These are phyloP conservation scores for Trinorchestia longiramus DNA, from an alignment of 1,140 invertebrate species.

Conservation along the genomic window DNA sequence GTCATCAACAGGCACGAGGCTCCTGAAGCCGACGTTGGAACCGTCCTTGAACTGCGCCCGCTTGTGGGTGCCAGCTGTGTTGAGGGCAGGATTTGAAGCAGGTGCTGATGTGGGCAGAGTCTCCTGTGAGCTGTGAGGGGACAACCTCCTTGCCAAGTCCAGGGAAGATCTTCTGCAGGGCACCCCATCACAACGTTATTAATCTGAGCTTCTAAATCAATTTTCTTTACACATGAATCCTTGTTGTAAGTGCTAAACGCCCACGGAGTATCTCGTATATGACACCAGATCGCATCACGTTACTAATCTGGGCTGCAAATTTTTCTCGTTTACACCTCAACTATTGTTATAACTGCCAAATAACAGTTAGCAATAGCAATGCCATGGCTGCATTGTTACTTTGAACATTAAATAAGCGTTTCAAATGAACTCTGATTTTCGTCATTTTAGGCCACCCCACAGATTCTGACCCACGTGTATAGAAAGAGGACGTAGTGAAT, in stretches of 20 bases:
- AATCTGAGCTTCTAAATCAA: neutral
- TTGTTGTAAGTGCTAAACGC: neutral
- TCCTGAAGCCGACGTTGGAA: slow-evolving; percentile 84
- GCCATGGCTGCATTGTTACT: neutral
- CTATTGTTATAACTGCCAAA: too few relatives aligned
- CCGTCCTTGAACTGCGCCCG: slow-evolving; percentile 62
- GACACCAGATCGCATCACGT: too few relatives aligned
- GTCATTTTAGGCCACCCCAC: too few relatives aligned
- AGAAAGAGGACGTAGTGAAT: too few relatives aligned
- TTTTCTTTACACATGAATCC: neutral
- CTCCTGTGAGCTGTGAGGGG: slow-evolving; percentile 60
- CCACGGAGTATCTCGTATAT: too few relatives aligned
- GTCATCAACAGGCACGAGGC: slow-evolving; percentile 93
- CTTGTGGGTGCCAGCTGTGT: slow-evolving; percentile 59
- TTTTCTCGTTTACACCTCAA: too few relatives aligned
- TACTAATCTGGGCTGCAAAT: too few relatives aligned
- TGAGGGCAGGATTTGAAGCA: neutral
- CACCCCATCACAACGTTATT: neutral
- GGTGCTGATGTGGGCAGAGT: slow-evolving; percentile 50
- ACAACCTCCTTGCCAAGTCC: slow-evolving; percentile 59
- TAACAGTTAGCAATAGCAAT: too few relatives aligned
- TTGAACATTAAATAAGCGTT: neutral
- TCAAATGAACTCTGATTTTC: too few relatives aligned
- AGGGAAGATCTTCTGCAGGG: slow-evolving; percentile 61
- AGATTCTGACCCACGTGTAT: too few relatives aligned